Conservation (phyloP, 1,140 invertebrate species). For the Pogonognathellus flavescens region DNA sequence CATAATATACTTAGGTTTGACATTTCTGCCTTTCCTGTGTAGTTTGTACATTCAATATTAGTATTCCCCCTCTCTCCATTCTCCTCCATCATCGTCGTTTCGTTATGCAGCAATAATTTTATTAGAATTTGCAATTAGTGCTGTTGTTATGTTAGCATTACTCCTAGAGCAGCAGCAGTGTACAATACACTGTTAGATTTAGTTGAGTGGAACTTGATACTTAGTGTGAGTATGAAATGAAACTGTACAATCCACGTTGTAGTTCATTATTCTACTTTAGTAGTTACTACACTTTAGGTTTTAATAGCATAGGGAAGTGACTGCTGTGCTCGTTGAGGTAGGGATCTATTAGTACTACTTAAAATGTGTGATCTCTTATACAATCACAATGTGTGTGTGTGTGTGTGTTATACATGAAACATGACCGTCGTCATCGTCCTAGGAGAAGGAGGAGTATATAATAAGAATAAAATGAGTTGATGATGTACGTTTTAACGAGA, state of each 20-base stretch:
- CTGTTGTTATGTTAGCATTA: conserved; percentile 26
- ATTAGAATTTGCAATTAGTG: conserved; percentile 45
- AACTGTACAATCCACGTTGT: too few species aligned
- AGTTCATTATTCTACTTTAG: too few species aligned
- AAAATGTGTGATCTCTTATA: too few species aligned
- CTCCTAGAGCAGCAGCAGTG: too few species aligned
- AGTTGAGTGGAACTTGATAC: neutral
- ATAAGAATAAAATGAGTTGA: neutral
- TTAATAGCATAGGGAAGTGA: too few species aligned
- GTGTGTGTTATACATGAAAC: neutral
- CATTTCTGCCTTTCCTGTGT: neutral
- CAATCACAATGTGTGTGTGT: neutral
- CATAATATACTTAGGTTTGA: too few species aligned
- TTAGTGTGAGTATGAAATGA: neutral
- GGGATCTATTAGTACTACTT: too few species aligned
- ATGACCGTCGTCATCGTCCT: neutral
- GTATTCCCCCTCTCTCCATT: neutral
- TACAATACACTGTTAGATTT: conserved; percentile 1
- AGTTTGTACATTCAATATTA: neutral
- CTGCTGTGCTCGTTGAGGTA: too few species aligned
- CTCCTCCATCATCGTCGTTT: conserved; percentile 6
- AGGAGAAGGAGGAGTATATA: neutral
- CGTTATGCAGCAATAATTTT: conserved; percentile 42
- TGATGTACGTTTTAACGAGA: conserved; percentile 37
- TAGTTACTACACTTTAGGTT: too few species aligned